Base-by-base conservation (phyloP, 2,888 invertebrate genomes). In the Papilio gigon region DNA sequence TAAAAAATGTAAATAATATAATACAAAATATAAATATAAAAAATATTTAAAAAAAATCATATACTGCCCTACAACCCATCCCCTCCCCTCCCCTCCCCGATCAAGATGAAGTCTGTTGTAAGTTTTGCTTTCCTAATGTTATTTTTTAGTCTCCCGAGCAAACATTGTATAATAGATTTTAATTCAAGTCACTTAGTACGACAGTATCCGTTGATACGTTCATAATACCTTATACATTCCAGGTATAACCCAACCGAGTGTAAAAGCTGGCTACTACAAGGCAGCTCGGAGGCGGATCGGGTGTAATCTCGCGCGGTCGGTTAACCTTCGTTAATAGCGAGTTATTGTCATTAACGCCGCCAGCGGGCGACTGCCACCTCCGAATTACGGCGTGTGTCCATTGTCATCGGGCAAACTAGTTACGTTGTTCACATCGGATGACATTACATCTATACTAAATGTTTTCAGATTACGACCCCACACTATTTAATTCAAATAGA, bases 301-400 rank as follows among this genome's bases (percentile, higher is more conserved):
- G 71, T 42, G 74, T 72, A 78, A 77, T 69, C 70, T 78, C 77
- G 73, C 75, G 63, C 65, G 71, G 72, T 75, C 72, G 72, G 75
- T 73, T 76, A 78, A 75, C 75, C 73, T 67, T 75, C 71, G 81
- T 83, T 86, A 84, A 86, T 85, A 79, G 84, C 84, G 78, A 88
- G 87, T 87, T 87, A 87, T 87, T 87, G 86, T 87, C 87, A 87
- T 88, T 87, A 88, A 85, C 84, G 84, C 80, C 75, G 76, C 78
- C 74, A 77, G 75, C 76, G 71, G 73, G 71, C 77, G 77, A 78
- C 76, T 77, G 79, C 77, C 82, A 83, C 83, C 86, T 83, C 80
- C 78, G 78, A 78, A 80, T 77, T 78, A 74, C 56, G 53, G 71
- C 17, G 58, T 35, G 81, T 82, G 77, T 77, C 73, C 87, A 78